These are phyloP conservation scores for Probaryconus sp. DNA, from an alignment of 1,140 invertebrate species.

Conservation along the genomic window DNA sequence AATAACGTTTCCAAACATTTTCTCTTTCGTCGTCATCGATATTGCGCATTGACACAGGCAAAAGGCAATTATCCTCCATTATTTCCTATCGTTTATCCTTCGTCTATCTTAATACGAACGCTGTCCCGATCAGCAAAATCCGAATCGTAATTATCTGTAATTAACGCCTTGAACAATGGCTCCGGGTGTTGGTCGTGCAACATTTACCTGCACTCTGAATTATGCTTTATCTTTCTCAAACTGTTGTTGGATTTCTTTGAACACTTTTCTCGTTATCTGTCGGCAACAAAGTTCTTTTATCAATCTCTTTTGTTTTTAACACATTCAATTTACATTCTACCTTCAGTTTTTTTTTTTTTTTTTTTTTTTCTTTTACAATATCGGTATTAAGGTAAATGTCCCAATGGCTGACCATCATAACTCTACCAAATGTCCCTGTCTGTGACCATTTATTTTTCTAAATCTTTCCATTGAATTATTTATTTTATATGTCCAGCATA, in stretches of 20 bases:
- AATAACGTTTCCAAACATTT: constrained; percentile 12
- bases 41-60: background rate
- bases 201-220: constrained; percentile 74
- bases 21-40: background rate
- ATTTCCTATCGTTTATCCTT: no score
- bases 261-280: constrained; percentile 74
- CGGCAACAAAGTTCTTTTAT: constrained; percentile 74
- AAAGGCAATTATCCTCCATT: constrained; percentile 25
- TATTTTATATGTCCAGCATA: no score
- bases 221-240: constrained; percentile 76
- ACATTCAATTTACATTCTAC: constrained; percentile 44
- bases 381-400: background rate
- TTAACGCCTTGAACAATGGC: constrained; percentile 58
- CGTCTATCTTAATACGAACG: no score
- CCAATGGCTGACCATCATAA: no score
- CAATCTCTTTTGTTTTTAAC: constrained; percentile 77
- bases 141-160: constrained; percentile 39
- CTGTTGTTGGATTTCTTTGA: constrained; percentile 74
- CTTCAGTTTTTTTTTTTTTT: constrained; percentile 19
- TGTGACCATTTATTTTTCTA: no score
- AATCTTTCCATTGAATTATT: no score
- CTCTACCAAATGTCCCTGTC: no score
- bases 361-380: no score
- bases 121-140: no score
- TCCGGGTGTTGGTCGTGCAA: constrained; percentile 73